Evolutionary conservation across 1,140 invertebrate species (phyloP).

Genomic region (Camponotus pennsylvanicus): DNA sequence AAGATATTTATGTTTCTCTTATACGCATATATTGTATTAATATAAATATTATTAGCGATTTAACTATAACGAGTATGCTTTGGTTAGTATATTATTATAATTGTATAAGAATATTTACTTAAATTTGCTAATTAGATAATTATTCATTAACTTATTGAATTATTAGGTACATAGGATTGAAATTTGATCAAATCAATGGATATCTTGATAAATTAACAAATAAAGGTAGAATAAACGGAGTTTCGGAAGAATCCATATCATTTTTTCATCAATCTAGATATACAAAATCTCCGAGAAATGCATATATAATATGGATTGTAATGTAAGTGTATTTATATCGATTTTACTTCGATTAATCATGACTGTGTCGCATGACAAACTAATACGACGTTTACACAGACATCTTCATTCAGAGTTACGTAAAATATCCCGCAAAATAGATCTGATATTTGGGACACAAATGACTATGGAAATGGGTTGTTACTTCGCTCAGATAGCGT

Average conservation of each 20-base stretch:
- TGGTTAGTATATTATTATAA: too few relatives aligned
- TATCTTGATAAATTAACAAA: neutral
- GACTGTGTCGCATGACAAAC: too few relatives aligned
- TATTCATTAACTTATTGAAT: too few relatives aligned
- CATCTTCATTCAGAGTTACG: constrained; percentile 31
- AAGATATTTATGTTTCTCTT: too few relatives aligned
- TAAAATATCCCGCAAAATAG: neutral
- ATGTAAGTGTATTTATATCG: neutral
- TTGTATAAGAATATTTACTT: too few relatives aligned
- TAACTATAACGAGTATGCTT: too few relatives aligned
- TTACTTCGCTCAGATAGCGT: too few relatives aligned
- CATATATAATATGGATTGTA: neutral
- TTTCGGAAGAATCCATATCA: neutral
- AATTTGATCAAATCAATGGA: constrained; percentile 14
- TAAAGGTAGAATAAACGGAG: neutral
- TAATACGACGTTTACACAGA: neutral
- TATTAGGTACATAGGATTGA: constrained; percentile 14
- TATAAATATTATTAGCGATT: too few relatives aligned
- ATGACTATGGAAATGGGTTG: constrained; percentile 1
- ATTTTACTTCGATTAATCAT: too few relatives aligned
- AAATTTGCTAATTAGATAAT: too few relatives aligned
- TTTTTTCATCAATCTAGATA: too few relatives aligned
- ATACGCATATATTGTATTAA: too few relatives aligned
- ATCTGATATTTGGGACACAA: neutral
- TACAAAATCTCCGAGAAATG: neutral